Evolutionary conservation across 2,113 vertebrate species (phyloP).

Genomic region (Ancistrus triradiatus): DNA sequence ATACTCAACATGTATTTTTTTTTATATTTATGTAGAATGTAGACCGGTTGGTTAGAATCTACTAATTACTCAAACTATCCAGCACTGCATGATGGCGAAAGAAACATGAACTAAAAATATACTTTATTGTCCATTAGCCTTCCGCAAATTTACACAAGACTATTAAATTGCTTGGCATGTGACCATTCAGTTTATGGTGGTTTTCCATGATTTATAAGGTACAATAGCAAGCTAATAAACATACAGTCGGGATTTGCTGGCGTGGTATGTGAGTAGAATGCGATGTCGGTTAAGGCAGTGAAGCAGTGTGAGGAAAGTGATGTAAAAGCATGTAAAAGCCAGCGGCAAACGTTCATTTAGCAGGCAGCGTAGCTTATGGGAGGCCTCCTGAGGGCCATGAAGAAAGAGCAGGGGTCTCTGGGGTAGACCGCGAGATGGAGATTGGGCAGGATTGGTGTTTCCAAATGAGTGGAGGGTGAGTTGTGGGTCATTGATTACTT

Average conservation of each 20-base stretch:
- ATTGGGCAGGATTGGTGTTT: conserved; percentile 30
- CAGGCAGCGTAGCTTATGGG: conserved; percentile 25
- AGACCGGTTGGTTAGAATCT: too few relatives aligned
- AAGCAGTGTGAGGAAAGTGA: conserved; percentile 20
- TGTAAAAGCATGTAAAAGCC: conserved; percentile 37
- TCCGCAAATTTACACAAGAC: too few relatives aligned
- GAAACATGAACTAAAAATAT: too few relatives aligned
- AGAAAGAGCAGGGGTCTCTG: conserved; percentile 26
- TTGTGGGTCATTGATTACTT: conserved; percentile 50
- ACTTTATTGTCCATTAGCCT: too few relatives aligned
- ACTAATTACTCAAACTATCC: too few relatives aligned
- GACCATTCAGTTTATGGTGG: too few relatives aligned
- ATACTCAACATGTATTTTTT: too few relatives aligned
- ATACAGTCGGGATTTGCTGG: not conserved
- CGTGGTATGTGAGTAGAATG: not conserved
- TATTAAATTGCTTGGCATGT: too few relatives aligned
- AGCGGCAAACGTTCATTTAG: conserved; percentile 47
- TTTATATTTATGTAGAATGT: too few relatives aligned
- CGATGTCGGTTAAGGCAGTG: not conserved
- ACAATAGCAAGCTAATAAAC: not conserved
- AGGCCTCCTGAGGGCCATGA: conserved; percentile 33
- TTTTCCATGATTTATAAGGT: not conserved
- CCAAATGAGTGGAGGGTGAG: conserved; percentile 38
- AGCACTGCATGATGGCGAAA: too few relatives aligned
- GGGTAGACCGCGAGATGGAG: conserved; percentile 21